These are phyloP conservation scores for Torymus texanus DNA, from an alignment of 2,888 invertebrate species.

Conservation along the genomic window DNA sequence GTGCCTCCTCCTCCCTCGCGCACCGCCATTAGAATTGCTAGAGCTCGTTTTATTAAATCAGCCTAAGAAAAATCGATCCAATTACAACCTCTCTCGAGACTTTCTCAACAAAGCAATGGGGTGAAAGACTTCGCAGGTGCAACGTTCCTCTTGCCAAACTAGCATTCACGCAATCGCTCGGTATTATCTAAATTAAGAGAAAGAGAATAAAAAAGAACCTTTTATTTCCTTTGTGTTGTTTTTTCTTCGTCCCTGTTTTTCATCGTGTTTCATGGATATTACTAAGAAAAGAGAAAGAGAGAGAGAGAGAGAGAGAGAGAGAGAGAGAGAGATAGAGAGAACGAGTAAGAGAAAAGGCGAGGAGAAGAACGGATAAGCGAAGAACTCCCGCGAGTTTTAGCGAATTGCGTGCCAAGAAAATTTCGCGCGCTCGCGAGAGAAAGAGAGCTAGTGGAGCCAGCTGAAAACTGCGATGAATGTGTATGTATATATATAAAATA, in stretches of 20 bases:
- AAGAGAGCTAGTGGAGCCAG: background rate
- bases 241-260: background rate
- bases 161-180: background rate
- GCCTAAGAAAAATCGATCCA: conserved; percentile 12
- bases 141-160: no score
- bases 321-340: no score
- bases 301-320: background rate
- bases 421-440: background rate
- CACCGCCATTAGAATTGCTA: no score
- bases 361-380: background rate
- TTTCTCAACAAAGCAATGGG: background rate
- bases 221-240: background rate
- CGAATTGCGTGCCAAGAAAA: conserved; percentile 34
- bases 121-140: no score
- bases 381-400: background rate
- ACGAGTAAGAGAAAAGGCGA: no score
- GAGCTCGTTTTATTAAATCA: background rate
- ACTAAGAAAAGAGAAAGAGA: background rate
- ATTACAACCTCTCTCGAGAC: background rate
- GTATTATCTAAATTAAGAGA: conserved; percentile 38
- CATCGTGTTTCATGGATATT: conserved; percentile 2
- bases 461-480: background rate
- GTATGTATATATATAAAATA: background rate
- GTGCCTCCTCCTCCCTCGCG: no score
- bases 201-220: background rate